Conservation (phyloP, 2,113 vertebrate genomes). For the Gobio gobio region DNA sequence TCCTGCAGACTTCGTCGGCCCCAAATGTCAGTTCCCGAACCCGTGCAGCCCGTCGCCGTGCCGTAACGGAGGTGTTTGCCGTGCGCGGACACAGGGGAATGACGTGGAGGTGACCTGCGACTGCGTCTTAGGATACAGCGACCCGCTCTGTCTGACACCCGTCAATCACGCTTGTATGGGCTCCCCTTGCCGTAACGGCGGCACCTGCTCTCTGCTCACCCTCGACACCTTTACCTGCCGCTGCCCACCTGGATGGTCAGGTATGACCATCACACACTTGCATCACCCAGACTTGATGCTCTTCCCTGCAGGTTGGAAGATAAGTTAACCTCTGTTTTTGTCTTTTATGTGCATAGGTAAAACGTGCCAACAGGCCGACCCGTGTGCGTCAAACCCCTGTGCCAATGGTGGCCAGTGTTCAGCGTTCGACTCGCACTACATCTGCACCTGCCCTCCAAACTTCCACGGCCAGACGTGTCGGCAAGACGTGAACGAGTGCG, state of each 20-base stretch:
- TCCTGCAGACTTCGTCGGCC: constrained; percentile 75
- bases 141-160: constrained; percentile 82
- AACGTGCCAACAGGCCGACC: constrained; percentile 89
- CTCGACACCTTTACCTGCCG: constrained; percentile 84
- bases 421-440: constrained; percentile 81
- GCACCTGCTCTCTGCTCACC: constrained; percentile 82
- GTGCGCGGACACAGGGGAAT: constrained; percentile 59
- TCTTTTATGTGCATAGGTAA: constrained; percentile 75
- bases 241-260: constrained; percentile 93
- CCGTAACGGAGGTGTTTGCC: constrained; percentile 83
- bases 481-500: constrained; percentile 93
- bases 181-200: constrained; percentile 89
- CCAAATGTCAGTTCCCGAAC: constrained; percentile 84
- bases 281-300: not conserved
- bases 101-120: constrained; percentile 77
- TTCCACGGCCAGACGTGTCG: constrained; percentile 90
- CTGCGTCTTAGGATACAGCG: constrained; percentile 85
- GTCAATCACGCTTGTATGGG: constrained; percentile 80
- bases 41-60: constrained; percentile 85
- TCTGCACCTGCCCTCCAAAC: constrained; percentile 83
- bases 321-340: not conserved
- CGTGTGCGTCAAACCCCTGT: constrained; percentile 94
- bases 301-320: not conserved
- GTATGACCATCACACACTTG: constrained; percentile 66
- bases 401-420: constrained; percentile 89